phyloP scores from a whole-genome alignment of 2,113 vertebrate genomes.

The Alouatta palliata region DNA sequence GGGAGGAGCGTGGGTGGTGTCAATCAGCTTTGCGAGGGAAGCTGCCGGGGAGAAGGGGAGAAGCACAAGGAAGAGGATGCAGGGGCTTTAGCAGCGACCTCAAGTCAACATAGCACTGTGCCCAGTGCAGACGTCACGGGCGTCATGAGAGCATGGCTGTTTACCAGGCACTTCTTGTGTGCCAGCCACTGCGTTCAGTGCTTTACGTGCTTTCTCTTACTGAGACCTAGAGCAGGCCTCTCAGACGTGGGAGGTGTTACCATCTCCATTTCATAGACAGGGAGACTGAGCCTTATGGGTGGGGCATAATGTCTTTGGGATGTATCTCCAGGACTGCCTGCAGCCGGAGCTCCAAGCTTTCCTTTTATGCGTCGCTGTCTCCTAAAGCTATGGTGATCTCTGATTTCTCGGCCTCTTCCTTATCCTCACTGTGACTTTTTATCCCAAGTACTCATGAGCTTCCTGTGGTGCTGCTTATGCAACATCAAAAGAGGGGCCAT shows the following conservation, averaged over 20 bases:
- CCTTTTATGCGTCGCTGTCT: not conserved
- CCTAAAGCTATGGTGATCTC: not conserved
- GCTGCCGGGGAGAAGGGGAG: not conserved
- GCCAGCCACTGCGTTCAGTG: not conserved
- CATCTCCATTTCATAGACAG: not conserved
- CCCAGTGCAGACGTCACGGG: rapidly evolving
- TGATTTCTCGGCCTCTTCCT: not conserved
- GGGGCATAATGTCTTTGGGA: not conserved
- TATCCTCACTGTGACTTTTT: not conserved
- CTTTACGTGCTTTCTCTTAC: rapidly evolving
- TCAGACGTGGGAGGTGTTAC: not conserved
- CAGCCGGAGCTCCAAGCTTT: not conserved
- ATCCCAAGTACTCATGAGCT: not conserved
- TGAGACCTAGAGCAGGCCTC: not conserved
- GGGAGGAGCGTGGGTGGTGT: rapidly evolving
- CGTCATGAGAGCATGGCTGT: rapidly evolving
- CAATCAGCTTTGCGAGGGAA: rapidly evolving
- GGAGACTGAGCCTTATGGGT: not conserved
- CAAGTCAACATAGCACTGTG: rapidly evolving
- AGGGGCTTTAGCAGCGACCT: not conserved
- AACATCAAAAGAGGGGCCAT: rapidly evolving
- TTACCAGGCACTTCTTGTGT: not conserved
- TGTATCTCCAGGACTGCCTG: rapidly evolving
- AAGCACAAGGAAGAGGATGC: too few relatives aligned
- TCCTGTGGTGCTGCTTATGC: not conserved